These are phyloP conservation scores for Hemibagrus wyckioides DNA, from an alignment of 2,113 vertebrate genomes.

Conservation along the genomic window DNA sequence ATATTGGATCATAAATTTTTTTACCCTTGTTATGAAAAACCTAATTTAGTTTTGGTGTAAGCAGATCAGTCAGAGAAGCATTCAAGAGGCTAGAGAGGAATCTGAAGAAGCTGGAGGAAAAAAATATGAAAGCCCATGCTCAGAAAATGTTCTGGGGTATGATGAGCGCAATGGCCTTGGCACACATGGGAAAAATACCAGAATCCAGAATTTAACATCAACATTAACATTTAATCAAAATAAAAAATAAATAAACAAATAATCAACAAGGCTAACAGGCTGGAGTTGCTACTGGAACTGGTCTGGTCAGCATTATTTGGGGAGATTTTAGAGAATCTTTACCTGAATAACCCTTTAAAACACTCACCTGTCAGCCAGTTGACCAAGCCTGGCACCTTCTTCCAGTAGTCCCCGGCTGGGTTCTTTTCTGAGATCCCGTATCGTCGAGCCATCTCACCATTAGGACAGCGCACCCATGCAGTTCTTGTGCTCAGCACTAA, in stretches of 20 bases:
- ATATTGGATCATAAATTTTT: not conserved
- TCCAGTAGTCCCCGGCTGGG: slow-evolving; percentile 96
- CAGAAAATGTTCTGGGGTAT: not conserved
- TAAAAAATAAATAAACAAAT: not conserved
- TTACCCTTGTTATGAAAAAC: not conserved
- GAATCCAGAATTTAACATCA: slow-evolving; percentile 6
- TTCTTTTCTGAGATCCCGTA: slow-evolving; percentile 90
- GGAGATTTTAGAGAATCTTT: not conserved
- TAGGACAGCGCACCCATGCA: slow-evolving; percentile 89
- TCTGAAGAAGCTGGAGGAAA: not conserved
- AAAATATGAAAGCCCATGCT: not conserved
- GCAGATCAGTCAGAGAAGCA: not conserved
- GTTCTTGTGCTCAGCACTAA: slow-evolving; percentile 85
- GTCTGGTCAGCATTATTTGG: not conserved
- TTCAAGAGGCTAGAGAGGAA: not conserved
- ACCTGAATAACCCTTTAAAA: not conserved
- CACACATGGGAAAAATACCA: not conserved
- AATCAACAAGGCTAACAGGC: not conserved
- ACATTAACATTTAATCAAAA: not conserved
- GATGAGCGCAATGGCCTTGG: not conserved
- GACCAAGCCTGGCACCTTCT: slow-evolving; percentile 86
- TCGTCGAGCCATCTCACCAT: slow-evolving; percentile 88
- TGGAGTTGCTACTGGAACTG: not conserved
- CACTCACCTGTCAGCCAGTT: slow-evolving; percentile 83
- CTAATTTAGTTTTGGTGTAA: not conserved